Conservation (phyloP, 2,888 invertebrate genomes). For the Mythimna impura region DNA sequence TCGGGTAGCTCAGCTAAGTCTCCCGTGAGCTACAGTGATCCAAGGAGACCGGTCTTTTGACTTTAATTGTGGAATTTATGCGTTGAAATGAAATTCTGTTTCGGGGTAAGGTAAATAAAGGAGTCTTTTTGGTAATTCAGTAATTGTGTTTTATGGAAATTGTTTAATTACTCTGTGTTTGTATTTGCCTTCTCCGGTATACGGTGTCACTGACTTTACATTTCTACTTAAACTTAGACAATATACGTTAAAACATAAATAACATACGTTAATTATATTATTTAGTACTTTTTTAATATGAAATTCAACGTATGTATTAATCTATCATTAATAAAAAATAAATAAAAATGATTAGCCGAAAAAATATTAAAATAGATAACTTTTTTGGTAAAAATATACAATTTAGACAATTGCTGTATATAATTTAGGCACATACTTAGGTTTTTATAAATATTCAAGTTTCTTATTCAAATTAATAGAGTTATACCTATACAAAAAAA, state of each 20-base stretch:
- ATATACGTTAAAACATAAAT: background rate
- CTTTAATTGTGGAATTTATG: conserved; percentile 54
- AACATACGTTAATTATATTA: too few species aligned
- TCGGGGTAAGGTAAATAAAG: conserved; percentile 21
- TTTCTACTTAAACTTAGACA: background rate
- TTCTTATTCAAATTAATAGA: too few species aligned
- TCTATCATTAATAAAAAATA: too few species aligned
- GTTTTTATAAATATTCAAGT: too few species aligned
- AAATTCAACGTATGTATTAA: too few species aligned
- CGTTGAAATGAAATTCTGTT: conserved; percentile 33
- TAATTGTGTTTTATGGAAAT: conserved; percentile 29
- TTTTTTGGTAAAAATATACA: too few species aligned
- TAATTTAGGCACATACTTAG: too few species aligned
- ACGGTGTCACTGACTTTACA: background rate
- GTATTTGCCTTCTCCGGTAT: background rate
- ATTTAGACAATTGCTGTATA: too few species aligned
- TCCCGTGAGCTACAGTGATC: conserved; percentile 44
- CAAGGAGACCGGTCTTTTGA: conserved; percentile 40
- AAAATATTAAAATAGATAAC: too few species aligned
- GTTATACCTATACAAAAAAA: too few species aligned
- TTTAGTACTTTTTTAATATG: background rate
- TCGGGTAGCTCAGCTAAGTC: conserved; percentile 52
- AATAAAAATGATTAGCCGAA: too few species aligned
- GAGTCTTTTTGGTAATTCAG: conserved; percentile 11
- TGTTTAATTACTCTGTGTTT: conserved; percentile 27